Evolutionary conservation across 1,140 invertebrate genomes (phyloP), one percentile per base, ranked within the genome.

Genomic region (Trichonephila inaurata): DNA sequence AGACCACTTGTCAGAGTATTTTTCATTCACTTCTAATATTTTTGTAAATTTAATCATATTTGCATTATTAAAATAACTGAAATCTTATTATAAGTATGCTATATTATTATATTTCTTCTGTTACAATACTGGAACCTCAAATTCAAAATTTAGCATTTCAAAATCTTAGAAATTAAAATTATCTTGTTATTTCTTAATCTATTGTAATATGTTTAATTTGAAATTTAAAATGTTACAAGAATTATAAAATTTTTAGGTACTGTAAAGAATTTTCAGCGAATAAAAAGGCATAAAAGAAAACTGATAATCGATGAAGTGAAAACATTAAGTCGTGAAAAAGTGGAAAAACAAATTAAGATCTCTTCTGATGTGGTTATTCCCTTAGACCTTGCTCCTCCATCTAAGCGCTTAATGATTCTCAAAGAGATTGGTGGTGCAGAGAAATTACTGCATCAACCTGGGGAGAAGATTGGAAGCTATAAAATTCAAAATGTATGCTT

Each of bases 271-370:
- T 33, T n/a, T 10, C 72, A 61, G 18, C 24, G 40, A 28, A 69
- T 82, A 97, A 98, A 97, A 2, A 99, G 98, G 96, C 97, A 98
- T 88, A 93, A 95, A 62, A 92, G 96, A 86, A 99, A 99, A 96
- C 97, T 99, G 81, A 99, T 99, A 95, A 98, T 99, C 18, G 99
- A 99, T 96, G 99, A 99, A 96, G 98, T 99, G 14, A 99, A 99
- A 96, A 99, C 99, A 96, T 99, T 99, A 95, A 98, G 98, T n/a
- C 99, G 99, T 62, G 99, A 99, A 96, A 99, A 99, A 96, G 99
- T 99, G 99, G 99, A 99, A 95, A 97, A 98, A 58, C 99, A 99
- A 95, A 96, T 99, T 77, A 98, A 98, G 1, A 99, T 99, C 95
- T 99, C 99, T 0, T 98, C 97, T 82, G 99, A 99, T 96, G 99